These are phyloP conservation scores for Platycercus adscitus DNA, from an alignment of 2,113 vertebrate genomes.

Conservation along the genomic window DNA sequence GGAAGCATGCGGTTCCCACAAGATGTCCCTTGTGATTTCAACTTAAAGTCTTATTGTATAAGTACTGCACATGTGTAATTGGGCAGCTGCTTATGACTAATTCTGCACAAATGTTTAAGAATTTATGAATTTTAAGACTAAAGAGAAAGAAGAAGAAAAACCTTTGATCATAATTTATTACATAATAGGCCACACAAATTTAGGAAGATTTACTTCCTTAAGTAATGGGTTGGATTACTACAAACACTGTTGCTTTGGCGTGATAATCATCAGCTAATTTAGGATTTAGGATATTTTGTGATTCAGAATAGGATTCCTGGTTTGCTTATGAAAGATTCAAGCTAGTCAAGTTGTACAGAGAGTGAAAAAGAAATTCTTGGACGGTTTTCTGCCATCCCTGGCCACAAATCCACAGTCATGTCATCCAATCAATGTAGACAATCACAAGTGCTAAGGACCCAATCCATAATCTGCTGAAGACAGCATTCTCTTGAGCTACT, in stretches of 20 bases:
- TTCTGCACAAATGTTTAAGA: background rate
- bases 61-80: background rate
- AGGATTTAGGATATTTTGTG: background rate
- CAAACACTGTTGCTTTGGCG: background rate
- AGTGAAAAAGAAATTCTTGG: background rate
- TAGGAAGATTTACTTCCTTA: background rate
- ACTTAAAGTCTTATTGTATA: background rate
- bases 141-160: background rate
- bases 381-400: background rate
- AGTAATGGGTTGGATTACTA: background rate
- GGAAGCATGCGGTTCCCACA: background rate
- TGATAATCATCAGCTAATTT: background rate
- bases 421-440: accelerated
- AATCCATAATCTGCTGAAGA: background rate
- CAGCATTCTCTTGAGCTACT: background rate
- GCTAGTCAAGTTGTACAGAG: background rate
- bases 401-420: background rate
- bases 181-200: background rate
- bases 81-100: background rate
- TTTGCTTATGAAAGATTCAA: background rate
- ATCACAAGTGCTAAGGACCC: background rate
- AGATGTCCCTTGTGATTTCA: background rate
- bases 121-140: background rate
- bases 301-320: background rate
- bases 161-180: background rate